These are phyloP conservation scores for Acanthacorydalis orientalis DNA, from an alignment of 2,888 invertebrate genomes.

Conservation along the genomic window DNA sequence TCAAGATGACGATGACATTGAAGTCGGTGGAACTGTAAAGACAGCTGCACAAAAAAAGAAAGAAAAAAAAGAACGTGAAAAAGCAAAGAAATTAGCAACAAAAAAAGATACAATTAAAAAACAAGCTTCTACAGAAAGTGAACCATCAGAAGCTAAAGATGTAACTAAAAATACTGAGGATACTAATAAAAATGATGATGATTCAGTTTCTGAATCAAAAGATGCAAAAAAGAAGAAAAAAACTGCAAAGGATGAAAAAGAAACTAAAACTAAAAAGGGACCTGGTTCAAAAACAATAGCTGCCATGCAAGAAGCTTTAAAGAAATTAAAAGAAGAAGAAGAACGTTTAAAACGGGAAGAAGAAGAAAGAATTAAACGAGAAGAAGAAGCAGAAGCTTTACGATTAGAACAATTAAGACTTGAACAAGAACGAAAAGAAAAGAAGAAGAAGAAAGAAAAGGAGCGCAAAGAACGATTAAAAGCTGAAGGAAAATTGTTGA, in stretches of 20 bases:
- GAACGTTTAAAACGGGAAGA: constrained; percentile 56
- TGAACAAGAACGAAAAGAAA: constrained; percentile 77
- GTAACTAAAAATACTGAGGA: constrained; percentile 13
- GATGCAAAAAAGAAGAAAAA: constrained; percentile 30
- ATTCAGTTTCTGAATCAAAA: constrained; percentile 16
- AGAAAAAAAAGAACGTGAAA: constrained; percentile 71
- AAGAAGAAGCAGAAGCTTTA: constrained; percentile 57
- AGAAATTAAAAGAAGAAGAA: constrained; percentile 77
- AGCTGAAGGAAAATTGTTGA: constrained; percentile 89
- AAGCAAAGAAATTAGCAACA: constrained; percentile 53
- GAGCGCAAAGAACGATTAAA: constrained; percentile 84
- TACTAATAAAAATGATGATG: constrained; percentile 26
- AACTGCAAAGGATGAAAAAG: constrained; percentile 29
- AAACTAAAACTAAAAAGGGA: constrained; percentile 41
- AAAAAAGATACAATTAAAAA: constrained; percentile 29
- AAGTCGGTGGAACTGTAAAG: constrained; percentile 46
- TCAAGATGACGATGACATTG: constrained; percentile 33
- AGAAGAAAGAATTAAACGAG: constrained; percentile 58
- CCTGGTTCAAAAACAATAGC: constrained; percentile 75
- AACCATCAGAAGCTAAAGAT: constrained; percentile 15
- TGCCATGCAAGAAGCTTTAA: constrained; percentile 84
- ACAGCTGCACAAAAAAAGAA: constrained; percentile 79
- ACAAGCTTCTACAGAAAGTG: constrained; percentile 12
- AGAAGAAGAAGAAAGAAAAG: constrained; percentile 81
- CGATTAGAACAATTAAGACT: constrained; percentile 57